Evolutionary conservation across 2,797 vertebrate genomes (phyloP).

Genomic region (Micropoecilia bifurca): DNA sequence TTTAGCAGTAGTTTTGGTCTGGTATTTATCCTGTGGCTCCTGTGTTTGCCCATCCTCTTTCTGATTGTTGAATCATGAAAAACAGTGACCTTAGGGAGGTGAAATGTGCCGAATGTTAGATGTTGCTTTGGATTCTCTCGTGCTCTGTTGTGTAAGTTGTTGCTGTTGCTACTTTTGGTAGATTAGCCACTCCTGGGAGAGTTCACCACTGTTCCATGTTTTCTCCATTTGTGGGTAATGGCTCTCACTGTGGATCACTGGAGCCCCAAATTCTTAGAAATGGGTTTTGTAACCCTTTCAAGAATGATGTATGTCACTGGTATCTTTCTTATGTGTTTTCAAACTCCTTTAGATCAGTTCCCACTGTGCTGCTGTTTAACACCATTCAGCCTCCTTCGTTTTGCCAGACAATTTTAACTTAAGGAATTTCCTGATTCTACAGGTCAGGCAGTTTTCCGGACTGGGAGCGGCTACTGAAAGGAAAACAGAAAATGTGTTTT

Average conservation of each 20-base stretch:
- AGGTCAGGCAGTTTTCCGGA: not conserved
- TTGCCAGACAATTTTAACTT: not conserved
- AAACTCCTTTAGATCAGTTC: not conserved
- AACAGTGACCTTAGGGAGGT: too few relatives aligned
- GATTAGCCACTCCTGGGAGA: not conserved
- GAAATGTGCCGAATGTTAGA: not conserved
- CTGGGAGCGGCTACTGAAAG: not conserved
- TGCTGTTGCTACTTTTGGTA: not conserved
- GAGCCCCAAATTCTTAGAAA: not conserved
- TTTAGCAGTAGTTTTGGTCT: not conserved
- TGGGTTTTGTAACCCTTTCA: not conserved
- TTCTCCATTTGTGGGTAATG: not conserved
- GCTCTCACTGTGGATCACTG: not conserved
- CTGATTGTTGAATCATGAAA: not conserved
- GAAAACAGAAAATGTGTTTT: not conserved
- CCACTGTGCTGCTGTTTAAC: not conserved
- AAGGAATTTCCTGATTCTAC: not conserved
- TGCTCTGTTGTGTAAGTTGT: not conserved
- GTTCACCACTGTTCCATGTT: not conserved
- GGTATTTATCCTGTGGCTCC: not conserved
- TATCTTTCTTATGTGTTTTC: not conserved
- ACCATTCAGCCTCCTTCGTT: not conserved
- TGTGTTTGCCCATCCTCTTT: not conserved
- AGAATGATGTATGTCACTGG: not conserved
- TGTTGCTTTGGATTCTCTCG: not conserved